These are phyloP conservation scores for Antheraea assamensis DNA, from an alignment of 2,888 invertebrate species.

Conservation along the genomic window DNA sequence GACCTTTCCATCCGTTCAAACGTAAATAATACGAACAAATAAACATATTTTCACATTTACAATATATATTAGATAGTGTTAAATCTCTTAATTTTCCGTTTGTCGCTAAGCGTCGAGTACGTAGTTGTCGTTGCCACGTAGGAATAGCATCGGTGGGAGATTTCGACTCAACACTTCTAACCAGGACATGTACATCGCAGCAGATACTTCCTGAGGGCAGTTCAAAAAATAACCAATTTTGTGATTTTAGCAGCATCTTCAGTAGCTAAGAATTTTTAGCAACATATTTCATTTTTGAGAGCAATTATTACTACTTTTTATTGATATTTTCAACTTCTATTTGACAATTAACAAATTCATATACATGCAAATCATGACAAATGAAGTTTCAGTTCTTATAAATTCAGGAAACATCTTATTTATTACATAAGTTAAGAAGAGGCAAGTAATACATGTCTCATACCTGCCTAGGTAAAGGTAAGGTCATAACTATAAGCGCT, in stretches of 20 bases:
- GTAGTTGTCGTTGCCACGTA: constrained; percentile 92
- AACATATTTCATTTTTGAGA: too few species aligned
- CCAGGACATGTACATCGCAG: constrained; percentile 97
- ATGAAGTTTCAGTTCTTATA: too few species aligned
- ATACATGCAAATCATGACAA: too few species aligned
- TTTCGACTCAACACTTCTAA: constrained; percentile 92
- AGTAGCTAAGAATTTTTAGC: too few species aligned
- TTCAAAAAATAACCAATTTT: neutral
- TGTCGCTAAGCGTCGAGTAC: constrained; percentile 76
- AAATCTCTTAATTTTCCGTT: neutral
- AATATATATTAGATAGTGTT: neutral
- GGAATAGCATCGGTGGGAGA: constrained; percentile 93
- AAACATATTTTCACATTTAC: neutral
- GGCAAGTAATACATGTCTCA: neutral
- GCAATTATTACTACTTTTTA: too few species aligned
- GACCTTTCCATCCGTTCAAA: too few species aligned
- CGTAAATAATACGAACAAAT: neutral
- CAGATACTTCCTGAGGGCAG: constrained; percentile 82
- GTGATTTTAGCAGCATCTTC: too few species aligned
- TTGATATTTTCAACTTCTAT: too few species aligned
- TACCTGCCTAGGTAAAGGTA: constrained; percentile 93
- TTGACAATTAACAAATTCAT: too few species aligned
- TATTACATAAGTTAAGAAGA: too few species aligned
- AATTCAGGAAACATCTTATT: too few species aligned
- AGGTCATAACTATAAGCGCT: constrained; percentile 95